Evolutionary conservation across 1,140 invertebrate genomes (phyloP).

Genomic region (Chrysoperla carnea): DNA sequence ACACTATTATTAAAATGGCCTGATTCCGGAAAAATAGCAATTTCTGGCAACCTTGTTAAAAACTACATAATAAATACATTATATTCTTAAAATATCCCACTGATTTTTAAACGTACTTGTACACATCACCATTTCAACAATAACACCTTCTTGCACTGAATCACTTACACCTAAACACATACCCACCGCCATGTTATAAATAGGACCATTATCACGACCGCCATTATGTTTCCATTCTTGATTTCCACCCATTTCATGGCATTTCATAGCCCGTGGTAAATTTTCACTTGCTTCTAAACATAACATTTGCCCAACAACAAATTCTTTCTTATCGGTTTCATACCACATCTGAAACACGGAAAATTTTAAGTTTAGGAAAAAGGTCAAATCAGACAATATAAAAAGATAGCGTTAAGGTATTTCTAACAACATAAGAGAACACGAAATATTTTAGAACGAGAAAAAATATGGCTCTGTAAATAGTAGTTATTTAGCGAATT

Average conservation of each 20-base stretch:
- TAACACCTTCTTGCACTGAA: conserved; percentile 27
- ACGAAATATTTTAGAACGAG: too few relatives aligned
- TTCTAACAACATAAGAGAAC: too few relatives aligned
- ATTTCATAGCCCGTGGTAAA: conserved; percentile 61
- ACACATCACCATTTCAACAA: conserved; percentile 53
- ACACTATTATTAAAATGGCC: too few relatives aligned
- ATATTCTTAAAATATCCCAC: conserved; percentile 54
- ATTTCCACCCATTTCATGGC: conserved; percentile 75
- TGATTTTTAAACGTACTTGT: conserved; percentile 35
- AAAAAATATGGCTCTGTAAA: too few relatives aligned
- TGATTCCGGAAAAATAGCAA: too few relatives aligned
- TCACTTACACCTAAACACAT: conserved; percentile 50
- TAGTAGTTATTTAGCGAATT: too few relatives aligned
- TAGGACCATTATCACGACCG: conserved; percentile 45
- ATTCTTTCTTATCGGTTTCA: conserved; percentile 66
- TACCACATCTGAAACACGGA: conserved; percentile 61
- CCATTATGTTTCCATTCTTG: conserved; percentile 76
- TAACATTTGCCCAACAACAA: conserved; percentile 67
- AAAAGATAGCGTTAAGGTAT: too few relatives aligned
- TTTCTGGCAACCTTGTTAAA: too few relatives aligned
- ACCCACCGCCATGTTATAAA: conserved; percentile 76
- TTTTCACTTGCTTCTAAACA: conserved; percentile 62
- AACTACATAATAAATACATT: too few relatives aligned
- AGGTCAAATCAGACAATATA: too few relatives aligned
- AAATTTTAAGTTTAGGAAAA: too few relatives aligned